Conservation (phyloP, 1,140 invertebrate genomes). For the Drepana arcuata region DNA sequence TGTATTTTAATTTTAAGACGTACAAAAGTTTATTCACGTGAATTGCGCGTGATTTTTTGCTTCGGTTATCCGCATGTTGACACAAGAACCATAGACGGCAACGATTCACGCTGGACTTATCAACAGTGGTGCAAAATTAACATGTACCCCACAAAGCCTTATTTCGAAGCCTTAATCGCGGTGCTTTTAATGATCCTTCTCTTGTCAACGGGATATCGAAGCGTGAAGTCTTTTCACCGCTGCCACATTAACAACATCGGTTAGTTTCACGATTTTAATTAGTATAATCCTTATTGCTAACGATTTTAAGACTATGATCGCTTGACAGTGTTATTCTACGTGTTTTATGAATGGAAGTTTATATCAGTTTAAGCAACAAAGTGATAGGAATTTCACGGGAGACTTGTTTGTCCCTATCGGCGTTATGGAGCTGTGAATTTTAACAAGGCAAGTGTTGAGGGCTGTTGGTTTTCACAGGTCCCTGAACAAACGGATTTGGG, state of each 20-base stretch:
- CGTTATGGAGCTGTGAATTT: conserved; percentile 36
- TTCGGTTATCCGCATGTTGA: too few relatives aligned
- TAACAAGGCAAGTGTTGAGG: conserved; percentile 39
- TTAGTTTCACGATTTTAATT: too few relatives aligned
- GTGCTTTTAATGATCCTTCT: conserved; percentile 15
- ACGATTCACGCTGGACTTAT: conserved; percentile 24
- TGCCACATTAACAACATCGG: too few relatives aligned
- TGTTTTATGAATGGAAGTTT: too few relatives aligned
- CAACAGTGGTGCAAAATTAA: conserved; percentile 23
- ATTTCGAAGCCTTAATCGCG: conserved; percentile 26
- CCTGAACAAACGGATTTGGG: conserved; percentile 17
- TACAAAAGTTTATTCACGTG: too few relatives aligned
- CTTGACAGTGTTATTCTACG: too few relatives aligned
- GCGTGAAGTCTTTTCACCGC: conserved; percentile 35
- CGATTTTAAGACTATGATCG: too few relatives aligned
- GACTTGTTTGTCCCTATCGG: conserved; percentile 49
- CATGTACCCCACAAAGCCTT: conserved; percentile 26
- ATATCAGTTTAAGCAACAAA: conserved; percentile 30
- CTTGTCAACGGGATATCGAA: conserved; percentile 28
- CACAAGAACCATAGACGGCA: too few relatives aligned
- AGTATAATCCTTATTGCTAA: too few relatives aligned
- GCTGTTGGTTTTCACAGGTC: conserved; percentile 34
- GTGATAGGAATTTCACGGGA: conserved; percentile 51
- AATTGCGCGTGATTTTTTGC: too few relatives aligned
- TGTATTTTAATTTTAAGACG: too few relatives aligned